These are phyloP conservation scores for Galeopterus variegatus DNA, from an alignment of 2,113 vertebrate genomes.

Conservation along the genomic window DNA sequence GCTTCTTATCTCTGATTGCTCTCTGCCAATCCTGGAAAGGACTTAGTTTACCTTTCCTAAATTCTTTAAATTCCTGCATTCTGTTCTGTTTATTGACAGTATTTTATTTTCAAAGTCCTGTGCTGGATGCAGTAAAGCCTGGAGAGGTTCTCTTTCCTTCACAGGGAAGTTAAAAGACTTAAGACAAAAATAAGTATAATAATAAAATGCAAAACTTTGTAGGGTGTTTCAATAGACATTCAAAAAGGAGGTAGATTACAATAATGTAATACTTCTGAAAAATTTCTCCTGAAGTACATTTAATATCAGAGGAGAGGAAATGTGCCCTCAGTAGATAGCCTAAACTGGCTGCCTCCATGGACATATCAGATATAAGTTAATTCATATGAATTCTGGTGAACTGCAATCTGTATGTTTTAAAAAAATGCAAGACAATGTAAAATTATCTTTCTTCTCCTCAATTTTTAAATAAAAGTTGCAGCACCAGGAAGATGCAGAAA, in stretches of 20 bases:
- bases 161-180: not conserved
- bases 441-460: not conserved
- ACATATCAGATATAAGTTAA: not conserved
- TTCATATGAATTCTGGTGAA: not conserved
- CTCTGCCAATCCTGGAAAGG: not conserved
- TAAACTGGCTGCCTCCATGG: not conserved
- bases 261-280: not conserved
- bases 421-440: not conserved
- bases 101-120: not conserved
- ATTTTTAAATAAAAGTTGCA: not conserved
- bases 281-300: not conserved
- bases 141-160: not conserved
- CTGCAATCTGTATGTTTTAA: not conserved
- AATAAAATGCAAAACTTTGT: not conserved
- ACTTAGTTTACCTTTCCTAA: not conserved
- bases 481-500: not conserved
- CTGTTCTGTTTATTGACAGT: not conserved
- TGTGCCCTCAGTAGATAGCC: not conserved
- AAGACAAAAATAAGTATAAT: not conserved
- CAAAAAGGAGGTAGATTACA: not conserved
- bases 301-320: not conserved
- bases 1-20: constrained; percentile 18
- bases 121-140: not conserved
- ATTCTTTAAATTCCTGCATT: not conserved
- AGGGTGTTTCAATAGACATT: not conserved